Base-by-base conservation (phyloP, 64 coral and sea anemone genomes). In the Dendrophyllia cribrosa region DNA sequence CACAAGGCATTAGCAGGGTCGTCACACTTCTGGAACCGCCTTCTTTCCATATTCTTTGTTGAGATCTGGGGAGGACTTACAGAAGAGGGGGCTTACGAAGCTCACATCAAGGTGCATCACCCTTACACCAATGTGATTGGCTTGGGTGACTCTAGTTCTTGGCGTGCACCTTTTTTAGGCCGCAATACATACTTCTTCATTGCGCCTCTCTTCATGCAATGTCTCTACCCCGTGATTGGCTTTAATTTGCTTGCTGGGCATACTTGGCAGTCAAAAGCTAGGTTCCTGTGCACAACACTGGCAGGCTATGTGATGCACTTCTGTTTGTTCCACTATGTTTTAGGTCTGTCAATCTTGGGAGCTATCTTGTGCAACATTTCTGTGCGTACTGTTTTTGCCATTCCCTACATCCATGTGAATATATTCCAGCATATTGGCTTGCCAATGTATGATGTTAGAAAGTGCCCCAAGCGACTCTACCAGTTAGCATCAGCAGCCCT, bases 351-450 rank as follows among this genome's bases (percentile, higher is more conserved):
- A 5, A 16, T 86, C 46, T 16, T 63, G 59, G 89, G 89, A 15
- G 50, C 89, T 45, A 11, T 98, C 19, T 66, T 98, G 16, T 95
- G 96, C 75, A 68, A 95, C 9, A 86, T 88, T 62, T 22, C 89
- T 56, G 83, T 87, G 55, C 78, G 96, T 51, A 67, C 34, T 50
- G 51, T 92, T 3, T 95, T 89, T 61, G 14, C 86, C 53, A 77
- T 92, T 45, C 93, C 93, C 13, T 98, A 98, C 86, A 95, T 98
- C 89, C 96, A 98, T 70, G 90, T 98, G 19, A 98, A 98, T 15
- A 82, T 98, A 21, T 98, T 98, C 68, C 93, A 98, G 89, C 96
- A 98, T 23, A 98, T 98, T 74, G 96, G 96, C 5, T 76, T 98
- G 26, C 90, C 96, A 17, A 95, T 98, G 93, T 98, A 93, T 80